A percentile compares a stretch with the other conserved stretches of the same genome.
Evolutionary conservation across 2,888 invertebrate species (phyloP).

Genomic region (Tupiocoris notatus): DNA sequence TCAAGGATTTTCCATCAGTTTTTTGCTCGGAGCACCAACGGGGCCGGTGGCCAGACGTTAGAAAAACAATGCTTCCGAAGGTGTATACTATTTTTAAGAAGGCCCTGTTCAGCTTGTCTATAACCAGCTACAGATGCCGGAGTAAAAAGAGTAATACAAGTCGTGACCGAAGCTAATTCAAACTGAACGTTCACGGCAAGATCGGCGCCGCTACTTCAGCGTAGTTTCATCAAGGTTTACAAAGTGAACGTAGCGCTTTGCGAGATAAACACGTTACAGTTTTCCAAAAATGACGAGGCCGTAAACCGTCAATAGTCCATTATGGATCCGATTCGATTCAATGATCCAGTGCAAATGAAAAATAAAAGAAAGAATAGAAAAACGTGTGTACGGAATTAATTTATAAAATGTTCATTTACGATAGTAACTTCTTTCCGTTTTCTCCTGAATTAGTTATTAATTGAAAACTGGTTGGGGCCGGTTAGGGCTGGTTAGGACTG

Average conservation of each 20-base stretch:
- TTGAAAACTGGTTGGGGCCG: too few species aligned
- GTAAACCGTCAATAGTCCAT: too few species aligned
- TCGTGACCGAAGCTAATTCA: slow-evolving; percentile 38
- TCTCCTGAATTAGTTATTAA: too few species aligned
- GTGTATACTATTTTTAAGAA: background rate
- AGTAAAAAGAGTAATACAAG: slow-evolving; percentile 38
- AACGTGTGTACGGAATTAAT: too few species aligned
- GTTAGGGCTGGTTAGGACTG: too few species aligned
- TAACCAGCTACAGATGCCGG: background rate
- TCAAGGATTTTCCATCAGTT: background rate
- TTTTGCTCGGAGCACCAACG: background rate
- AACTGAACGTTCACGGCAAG: background rate
- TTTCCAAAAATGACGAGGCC: too few species aligned
- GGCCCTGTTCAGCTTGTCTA: background rate
- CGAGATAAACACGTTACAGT: background rate
- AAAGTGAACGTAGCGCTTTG: background rate
- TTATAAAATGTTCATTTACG: too few species aligned
- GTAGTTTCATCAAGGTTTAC: background rate
- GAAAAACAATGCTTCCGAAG: background rate
- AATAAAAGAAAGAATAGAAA: too few species aligned
- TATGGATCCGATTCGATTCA: too few species aligned
- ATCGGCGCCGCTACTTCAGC: background rate
- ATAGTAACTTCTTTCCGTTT: too few species aligned
- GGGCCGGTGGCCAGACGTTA: background rate
- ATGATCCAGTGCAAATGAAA: too few species aligned